Conservation (phyloP, 1,140 invertebrate species). For the Leptestheria dahalacensis region DNA sequence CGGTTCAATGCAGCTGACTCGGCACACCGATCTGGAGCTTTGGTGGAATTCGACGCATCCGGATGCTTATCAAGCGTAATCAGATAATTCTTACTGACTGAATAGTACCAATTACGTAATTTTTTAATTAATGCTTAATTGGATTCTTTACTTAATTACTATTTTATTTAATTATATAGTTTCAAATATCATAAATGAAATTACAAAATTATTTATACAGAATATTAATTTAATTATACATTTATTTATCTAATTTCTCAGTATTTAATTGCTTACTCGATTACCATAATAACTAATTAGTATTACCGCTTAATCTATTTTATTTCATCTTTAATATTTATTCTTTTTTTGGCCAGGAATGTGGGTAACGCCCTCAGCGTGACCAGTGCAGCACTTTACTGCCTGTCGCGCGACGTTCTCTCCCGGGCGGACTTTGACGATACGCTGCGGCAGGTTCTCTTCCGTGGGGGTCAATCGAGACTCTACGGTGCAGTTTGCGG, state of each 20-base stretch:
- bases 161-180: not conserved
- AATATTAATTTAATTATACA: no score
- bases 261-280: not conserved
- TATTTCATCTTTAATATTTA: not conserved
- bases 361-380: not conserved
- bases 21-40: no score
- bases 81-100: no score
- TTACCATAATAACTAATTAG: not conserved
- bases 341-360: not conserved
- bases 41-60: no score
- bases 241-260: not conserved
- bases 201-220: no score
- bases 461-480: slow-evolving; percentile 4
- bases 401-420: not conserved
- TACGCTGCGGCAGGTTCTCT: not conserved
- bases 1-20: no score
- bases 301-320: not conserved
- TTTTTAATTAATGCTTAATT: no score
- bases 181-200: no score
- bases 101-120: not conserved
- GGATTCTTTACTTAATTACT: no score
- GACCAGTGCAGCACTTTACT: not conserved
- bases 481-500: slow-evolving; percentile 6
- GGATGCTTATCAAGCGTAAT: no score
- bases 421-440: not conserved